Percentiles rank a stretch among this genome's conserved stretches.
Conservation (phyloP, 2,113 vertebrate species). For the Coreoperca whiteheadi region DNA sequence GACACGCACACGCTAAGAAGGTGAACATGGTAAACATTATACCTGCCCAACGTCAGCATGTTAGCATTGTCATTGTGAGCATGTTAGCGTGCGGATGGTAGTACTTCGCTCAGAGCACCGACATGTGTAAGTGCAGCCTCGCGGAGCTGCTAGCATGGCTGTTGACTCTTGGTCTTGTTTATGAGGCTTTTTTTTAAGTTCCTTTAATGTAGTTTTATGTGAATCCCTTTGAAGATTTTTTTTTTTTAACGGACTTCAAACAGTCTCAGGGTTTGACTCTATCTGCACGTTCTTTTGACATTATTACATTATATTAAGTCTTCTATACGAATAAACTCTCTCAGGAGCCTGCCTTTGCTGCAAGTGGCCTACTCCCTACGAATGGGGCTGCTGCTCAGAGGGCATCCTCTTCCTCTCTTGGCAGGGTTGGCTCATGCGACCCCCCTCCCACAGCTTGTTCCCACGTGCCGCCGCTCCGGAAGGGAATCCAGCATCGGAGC, state of each 20-base stretch:
- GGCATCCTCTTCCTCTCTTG: conserved; percentile 12
- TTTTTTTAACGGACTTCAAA: background rate
- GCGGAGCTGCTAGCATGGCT: too few relatives aligned
- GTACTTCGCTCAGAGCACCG: too few relatives aligned
- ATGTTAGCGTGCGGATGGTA: too few relatives aligned
- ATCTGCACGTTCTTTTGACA: background rate
- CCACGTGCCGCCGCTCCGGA: background rate
- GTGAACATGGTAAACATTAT: background rate
- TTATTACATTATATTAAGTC: background rate
- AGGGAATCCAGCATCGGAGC: conserved; percentile 34
- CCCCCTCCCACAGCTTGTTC: conserved; percentile 7
- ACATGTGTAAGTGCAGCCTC: too few relatives aligned
- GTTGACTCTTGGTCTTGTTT: too few relatives aligned
- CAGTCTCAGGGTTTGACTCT: background rate
- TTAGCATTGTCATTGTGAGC: too few relatives aligned
- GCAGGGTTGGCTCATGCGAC: conserved; percentile 5
- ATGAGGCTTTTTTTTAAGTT: too few relatives aligned
- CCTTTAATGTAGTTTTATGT: too few relatives aligned
- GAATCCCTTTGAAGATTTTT: background rate
- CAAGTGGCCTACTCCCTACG: too few relatives aligned
- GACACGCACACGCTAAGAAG: background rate
- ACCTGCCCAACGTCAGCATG: background rate
- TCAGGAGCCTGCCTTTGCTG: background rate
- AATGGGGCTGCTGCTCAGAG: background rate
- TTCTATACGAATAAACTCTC: background rate